Evolutionary conservation across 1,140 invertebrate genomes (phyloP).

Genomic region (Globodera rostochiensis): DNA sequence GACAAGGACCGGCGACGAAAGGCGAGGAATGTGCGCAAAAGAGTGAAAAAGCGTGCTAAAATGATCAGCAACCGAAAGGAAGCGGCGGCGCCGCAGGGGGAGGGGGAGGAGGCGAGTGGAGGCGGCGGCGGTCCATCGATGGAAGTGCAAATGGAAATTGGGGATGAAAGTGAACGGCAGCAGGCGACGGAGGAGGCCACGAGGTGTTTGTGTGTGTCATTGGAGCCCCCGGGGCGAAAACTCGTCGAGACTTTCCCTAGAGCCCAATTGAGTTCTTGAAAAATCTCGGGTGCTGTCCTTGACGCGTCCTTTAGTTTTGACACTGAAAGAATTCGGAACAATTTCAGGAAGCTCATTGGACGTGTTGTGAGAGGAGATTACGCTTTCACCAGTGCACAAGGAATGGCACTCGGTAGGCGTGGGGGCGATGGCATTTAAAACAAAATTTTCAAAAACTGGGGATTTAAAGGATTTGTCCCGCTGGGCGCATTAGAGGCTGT

Average conservation of each 20-base stretch:
- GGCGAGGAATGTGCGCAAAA: background rate
- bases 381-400: background rate
- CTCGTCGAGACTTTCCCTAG: background rate
- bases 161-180: too few relatives aligned
- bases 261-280: too few relatives aligned
- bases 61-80: background rate
- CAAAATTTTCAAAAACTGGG: background rate
- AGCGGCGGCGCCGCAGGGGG: too few relatives aligned
- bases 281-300: too few relatives aligned
- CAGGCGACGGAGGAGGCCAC: too few relatives aligned
- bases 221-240: too few relatives aligned
- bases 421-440: background rate
- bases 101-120: background rate
- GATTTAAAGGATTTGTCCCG: background rate
- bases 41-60: background rate
- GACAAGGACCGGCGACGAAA: background rate
- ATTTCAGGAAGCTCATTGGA: background rate
- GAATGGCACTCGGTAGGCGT: background rate
- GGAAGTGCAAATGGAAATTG: too few relatives aligned
- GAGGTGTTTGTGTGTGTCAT: background rate
- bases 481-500: background rate
- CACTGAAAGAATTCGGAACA: too few relatives aligned
- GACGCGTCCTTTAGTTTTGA: too few relatives aligned
- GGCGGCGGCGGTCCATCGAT: too few relatives aligned
- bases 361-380: conserved; percentile 2